Evolutionary conservation across 2,113 vertebrate species (phyloP).

Genomic region (Marmota monax): DNA sequence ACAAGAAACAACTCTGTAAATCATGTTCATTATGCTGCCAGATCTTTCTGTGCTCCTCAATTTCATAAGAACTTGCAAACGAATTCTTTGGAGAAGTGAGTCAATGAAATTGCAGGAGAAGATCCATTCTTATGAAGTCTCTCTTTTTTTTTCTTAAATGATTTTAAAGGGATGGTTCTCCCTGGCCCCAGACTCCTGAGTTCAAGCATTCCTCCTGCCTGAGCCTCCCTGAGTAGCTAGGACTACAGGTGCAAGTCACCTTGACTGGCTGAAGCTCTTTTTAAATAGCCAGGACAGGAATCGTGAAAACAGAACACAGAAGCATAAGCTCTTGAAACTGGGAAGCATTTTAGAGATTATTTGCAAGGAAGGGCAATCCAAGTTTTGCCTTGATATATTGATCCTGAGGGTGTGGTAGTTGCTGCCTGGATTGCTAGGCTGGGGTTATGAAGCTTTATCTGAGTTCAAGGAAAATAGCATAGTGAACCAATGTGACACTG

Average conservation of each 20-base stretch:
- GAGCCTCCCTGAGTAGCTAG: background rate
- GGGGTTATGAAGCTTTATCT: background rate
- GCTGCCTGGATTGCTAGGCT: background rate
- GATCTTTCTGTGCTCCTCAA: background rate
- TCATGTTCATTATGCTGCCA: background rate
- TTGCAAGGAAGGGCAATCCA: background rate
- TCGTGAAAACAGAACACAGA: background rate
- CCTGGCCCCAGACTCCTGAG: background rate
- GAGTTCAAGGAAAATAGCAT: background rate
- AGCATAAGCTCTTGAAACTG: background rate
- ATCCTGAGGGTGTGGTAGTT: background rate
- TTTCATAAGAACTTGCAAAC: slow-evolving; percentile 7
- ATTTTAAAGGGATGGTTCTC: background rate
- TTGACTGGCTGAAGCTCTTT: background rate
- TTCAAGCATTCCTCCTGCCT: background rate
- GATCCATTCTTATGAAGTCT: background rate
- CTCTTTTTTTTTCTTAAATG: background rate
- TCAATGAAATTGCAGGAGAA: background rate
- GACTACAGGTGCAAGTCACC: accelerated
- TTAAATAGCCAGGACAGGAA: background rate
- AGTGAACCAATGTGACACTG: background rate
- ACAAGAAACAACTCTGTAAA: background rate
- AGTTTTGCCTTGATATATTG: background rate
- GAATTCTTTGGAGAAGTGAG: background rate
- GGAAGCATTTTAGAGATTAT: background rate